Evolutionary conservation across 2,113 vertebrate species (phyloP), one percentile per base, ranked within the genome.

Genomic region (Tragelaphus scriptus): DNA sequence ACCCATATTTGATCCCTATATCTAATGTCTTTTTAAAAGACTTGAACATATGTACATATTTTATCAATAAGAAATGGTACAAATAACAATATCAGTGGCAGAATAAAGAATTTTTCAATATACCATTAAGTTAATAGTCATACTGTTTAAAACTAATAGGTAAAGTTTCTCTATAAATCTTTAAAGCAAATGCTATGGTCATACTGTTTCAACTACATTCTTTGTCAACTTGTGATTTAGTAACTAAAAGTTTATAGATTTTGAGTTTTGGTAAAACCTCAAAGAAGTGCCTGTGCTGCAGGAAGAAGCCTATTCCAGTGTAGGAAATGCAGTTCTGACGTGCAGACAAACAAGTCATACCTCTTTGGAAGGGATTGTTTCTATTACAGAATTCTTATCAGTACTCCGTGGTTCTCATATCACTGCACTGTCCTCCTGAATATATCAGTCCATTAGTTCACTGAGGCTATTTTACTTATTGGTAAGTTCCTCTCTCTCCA

Each of bases 31-130:
- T 49, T 51, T 90, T 44, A n/a, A 21, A 56, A 90, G 17, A 88
- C 47, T 80, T 19, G 32, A 82, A 21, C 47, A 44, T 84, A 75
- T 13, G 40, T 84, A 49, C 32, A 17, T 21, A 79, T 88, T 92
- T 96, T 56, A 97, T 59, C 93, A 79, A 89, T 55, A 80, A 71
- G 77, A 89, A 97, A 68, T 47, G 28, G 49, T 88, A 92, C n/a
- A 53, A 77, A 28, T 47, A 68, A 81, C 21, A 65, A 40, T 82
- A 79, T 19, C 6, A 77, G 53, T 26, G 36, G 36, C 77, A 86
- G 11, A 49, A 80, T 30, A n/a, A 82, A 68, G 12, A 80, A 40
- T 80, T 95, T 88, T 86, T 80, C 26, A 68, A 32, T 21, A 32
- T 86, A 25, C 23, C 17, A 53, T 87, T 51, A 82, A 21, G 47